These are phyloP conservation scores for Sphaeramia orbicularis DNA, from an alignment of 2,797 vertebrate genomes.

Conservation along the genomic window DNA sequence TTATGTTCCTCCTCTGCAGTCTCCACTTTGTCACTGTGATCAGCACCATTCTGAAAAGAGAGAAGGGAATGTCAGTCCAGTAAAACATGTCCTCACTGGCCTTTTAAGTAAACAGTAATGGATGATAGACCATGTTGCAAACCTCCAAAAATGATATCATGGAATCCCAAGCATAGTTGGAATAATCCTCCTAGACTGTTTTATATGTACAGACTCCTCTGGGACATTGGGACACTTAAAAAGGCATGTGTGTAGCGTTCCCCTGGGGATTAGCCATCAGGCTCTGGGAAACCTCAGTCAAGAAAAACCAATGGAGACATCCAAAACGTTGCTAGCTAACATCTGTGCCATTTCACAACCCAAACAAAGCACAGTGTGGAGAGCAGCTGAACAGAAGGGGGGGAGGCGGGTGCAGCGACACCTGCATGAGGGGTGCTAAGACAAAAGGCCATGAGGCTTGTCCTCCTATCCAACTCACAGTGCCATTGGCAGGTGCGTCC, in stretches of 20 bases:
- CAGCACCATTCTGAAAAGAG: slow-evolving; percentile 82
- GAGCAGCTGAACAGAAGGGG: slow-evolving; percentile 69
- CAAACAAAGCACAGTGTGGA: slow-evolving; percentile 81
- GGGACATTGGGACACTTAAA: slow-evolving; percentile 38
- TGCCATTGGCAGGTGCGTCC: slow-evolving; percentile 89
- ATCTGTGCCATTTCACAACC: slow-evolving; percentile 83
- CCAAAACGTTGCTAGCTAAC: slow-evolving; percentile 62
- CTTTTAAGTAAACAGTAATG: background rate
- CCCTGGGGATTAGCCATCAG: slow-evolving; percentile 59
- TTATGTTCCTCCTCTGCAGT: slow-evolving; percentile 78
- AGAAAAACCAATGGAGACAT: slow-evolving; percentile 47
- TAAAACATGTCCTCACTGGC: background rate
- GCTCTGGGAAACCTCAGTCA: slow-evolving; percentile 51
- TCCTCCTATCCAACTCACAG: slow-evolving; percentile 80
- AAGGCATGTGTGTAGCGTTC: slow-evolving; percentile 35
- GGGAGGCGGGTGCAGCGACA: slow-evolving; percentile 77
- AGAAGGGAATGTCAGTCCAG: slow-evolving; percentile 17
- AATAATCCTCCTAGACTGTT: slow-evolving; percentile 33
- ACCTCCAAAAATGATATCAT: background rate
- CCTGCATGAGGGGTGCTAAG: slow-evolving; percentile 81
- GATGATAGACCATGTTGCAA: background rate
- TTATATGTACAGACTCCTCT: slow-evolving; percentile 29
- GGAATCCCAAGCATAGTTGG: slow-evolving; percentile 20
- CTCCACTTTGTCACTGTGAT: slow-evolving; percentile 84
- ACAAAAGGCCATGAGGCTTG: slow-evolving; percentile 85